Evolutionary conservation across 2,113 vertebrate species (phyloP).

Genomic region (Alectura lathami): DNA sequence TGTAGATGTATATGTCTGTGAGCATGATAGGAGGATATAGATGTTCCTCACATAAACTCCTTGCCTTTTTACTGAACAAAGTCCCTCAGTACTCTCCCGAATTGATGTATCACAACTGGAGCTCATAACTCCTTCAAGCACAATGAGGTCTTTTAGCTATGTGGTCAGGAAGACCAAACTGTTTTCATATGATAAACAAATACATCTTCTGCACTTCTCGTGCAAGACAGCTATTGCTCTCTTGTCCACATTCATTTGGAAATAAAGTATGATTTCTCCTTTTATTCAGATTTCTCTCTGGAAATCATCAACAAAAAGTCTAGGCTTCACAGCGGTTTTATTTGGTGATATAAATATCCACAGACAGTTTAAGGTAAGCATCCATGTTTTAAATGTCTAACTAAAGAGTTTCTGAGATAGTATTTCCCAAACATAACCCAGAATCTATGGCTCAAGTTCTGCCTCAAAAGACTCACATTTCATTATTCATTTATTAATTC

Average conservation of each 20-base stretch:
- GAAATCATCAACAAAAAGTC: not conserved
- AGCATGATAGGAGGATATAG: not conserved
- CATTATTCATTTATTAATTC: not conserved
- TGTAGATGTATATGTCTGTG: not conserved
- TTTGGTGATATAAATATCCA: not conserved
- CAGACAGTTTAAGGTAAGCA: not conserved
- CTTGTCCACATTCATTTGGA: not conserved
- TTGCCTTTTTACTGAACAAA: not conserved
- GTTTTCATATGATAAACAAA: not conserved
- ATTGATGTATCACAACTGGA: accelerated
- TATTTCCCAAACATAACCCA: not conserved
- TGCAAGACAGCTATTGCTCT: not conserved
- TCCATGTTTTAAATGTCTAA: not conserved
- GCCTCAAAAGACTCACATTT: not conserved
- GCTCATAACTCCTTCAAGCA: not conserved
- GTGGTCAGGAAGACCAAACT: not conserved
- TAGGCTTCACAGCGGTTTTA: not conserved
- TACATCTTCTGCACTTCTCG: not conserved
- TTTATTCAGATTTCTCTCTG: not conserved
- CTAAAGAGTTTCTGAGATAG: not conserved
- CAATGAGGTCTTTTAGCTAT: not conserved
- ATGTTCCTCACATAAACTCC: not conserved
- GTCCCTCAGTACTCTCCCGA: not conserved
- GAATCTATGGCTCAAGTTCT: not conserved
- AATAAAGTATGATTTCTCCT: not conserved